Base-by-base conservation (phyloP, 64 coral and sea anemone species). In the Dendrophyllia cribrosa region DNA sequence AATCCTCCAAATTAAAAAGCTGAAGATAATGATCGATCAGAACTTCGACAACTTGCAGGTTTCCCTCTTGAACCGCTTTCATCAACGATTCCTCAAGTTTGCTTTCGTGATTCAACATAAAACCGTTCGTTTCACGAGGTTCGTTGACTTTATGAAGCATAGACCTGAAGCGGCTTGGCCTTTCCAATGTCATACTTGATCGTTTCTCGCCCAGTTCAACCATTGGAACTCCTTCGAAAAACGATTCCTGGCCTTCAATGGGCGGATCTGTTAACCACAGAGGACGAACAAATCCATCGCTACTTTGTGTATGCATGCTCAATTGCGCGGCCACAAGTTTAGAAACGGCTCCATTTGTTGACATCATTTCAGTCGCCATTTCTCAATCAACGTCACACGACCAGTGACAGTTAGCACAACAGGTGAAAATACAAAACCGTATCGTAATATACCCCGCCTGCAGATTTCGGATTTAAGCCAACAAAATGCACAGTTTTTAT, bases 1-100 rank as follows among this genome's bases (percentile, higher is more conserved):
- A 70, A 3, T 77, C 91, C 44, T 86, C 91, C 60, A 93, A 56
- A 70, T 78, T 93, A 62, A 87, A 87, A 51, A 93, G 24, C 22
- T 93, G 81, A 9, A 93, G 20, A 71, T 87, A 93, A 70, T 93
- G 91, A 70, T 93, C 79, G 22, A 87, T 83, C 4, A 85, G 51
- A 5, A 93, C 91, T 64, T 87, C 82, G 6, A 93, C 23, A 20
- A 85, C 59, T 48, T 86, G 63, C 2, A 86, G 23, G 70, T 93
- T 59, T 44, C 46, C 71, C 26, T 87, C 91, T 75, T 75, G 81
- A 44, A 87, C 91, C 0, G 91, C 91, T 21, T 76, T 86, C 9
- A 93, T 13, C 60, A 93, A 67, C 10, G 91, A 74, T 62, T 78
- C 84, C 45, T 93, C 91, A 15, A 93, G 60, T 66, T 75, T 51